Percentiles rank a stretch among this genome's conserved stretches.
phyloP scores from a whole-genome alignment of 2,888 invertebrate species.

The Morpho deidamia region DNA sequence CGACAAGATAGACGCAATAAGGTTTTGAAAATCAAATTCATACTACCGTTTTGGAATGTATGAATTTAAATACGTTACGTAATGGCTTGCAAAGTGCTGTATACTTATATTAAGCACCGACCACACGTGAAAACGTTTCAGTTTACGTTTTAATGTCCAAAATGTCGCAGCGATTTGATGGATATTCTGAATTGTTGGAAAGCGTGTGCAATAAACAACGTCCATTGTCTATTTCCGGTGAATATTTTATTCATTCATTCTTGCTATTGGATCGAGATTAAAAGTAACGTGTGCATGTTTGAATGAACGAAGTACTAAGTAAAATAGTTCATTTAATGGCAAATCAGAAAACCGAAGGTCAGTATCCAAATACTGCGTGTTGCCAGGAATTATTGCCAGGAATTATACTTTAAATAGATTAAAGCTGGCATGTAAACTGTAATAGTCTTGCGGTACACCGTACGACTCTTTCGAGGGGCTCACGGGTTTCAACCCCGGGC shows the following conservation, averaged over 20 bases:
- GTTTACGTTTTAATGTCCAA: constrained; percentile 6
- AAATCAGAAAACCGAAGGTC: too few relatives aligned
- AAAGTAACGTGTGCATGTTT: constrained; percentile 57
- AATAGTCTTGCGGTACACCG: too few relatives aligned
- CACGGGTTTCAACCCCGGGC: too few relatives aligned
- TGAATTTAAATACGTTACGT: constrained; percentile 23
- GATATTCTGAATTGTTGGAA: background rate
- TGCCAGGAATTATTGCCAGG: too few relatives aligned
- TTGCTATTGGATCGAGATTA: constrained; percentile 16
- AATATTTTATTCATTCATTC: constrained; percentile 4
- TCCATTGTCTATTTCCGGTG: background rate
- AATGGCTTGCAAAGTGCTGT: constrained; percentile 11
- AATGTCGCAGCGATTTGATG: constrained; percentile 1
- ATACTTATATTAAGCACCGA: constrained; percentile 4
- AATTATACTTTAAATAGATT: too few relatives aligned
- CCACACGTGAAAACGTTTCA: constrained; percentile 3
- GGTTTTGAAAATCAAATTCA: too few relatives aligned
- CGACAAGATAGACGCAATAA: too few relatives aligned
- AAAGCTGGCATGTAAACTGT: too few relatives aligned
- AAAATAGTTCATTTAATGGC: too few relatives aligned
- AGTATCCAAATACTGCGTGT: too few relatives aligned
- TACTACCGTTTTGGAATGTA: background rate
- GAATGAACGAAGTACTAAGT: too few relatives aligned
- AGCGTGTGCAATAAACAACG: background rate
- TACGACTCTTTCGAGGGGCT: too few relatives aligned